Percentiles rank a stretch among this genome's conserved stretches.
Evolutionary conservation across 2,888 invertebrate species (phyloP).

Genomic region (Anticlea derivata): DNA sequence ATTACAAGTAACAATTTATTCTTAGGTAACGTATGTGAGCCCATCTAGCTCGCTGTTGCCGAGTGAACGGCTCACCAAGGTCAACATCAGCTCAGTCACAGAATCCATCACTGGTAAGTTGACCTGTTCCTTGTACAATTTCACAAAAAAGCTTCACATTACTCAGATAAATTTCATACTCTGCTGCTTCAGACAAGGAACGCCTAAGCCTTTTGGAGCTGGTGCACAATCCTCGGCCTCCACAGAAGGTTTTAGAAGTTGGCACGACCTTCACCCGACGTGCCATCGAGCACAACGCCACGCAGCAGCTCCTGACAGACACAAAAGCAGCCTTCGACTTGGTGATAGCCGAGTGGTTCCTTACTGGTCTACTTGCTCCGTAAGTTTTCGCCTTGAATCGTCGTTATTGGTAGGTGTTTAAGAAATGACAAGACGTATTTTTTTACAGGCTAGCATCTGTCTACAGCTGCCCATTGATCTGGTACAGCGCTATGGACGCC

Average conservation of each 20-base stretch:
- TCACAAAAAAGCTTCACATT: too few species aligned
- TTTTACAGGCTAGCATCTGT: conserved; percentile 49
- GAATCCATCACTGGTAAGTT: conserved; percentile 7
- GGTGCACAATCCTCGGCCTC: conserved; percentile 36
- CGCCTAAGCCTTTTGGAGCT: conserved; percentile 32
- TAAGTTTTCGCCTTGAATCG: conserved; percentile 41
- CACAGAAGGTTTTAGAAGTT: conserved; percentile 39
- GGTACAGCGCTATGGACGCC: conserved; percentile 54
- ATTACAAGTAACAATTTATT: conserved; percentile 5
- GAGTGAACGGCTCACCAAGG: conserved; percentile 39
- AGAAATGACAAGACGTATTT: not conserved
- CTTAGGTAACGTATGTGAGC: conserved; percentile 59
- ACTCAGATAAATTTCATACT: not conserved
- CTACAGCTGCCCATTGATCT: conserved; percentile 58
- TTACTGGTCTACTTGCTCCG: conserved; percentile 59
- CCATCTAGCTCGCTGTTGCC: conserved; percentile 41
- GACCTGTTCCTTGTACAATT: not conserved
- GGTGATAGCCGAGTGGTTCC: conserved; percentile 60
- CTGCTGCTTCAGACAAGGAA: conserved; percentile 29
- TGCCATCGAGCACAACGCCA: conserved; percentile 47
- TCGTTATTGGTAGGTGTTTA: too few species aligned
- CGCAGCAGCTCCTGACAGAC: conserved; percentile 48
- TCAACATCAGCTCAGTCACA: conserved; percentile 46
- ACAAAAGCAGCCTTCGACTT: conserved; percentile 44
- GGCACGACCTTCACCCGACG: conserved; percentile 43